Percentiles rank a stretch among this genome's conserved stretches.
phyloP scores from a whole-genome alignment of 2,888 invertebrate genomes.

The Penaeus monodon region DNA sequence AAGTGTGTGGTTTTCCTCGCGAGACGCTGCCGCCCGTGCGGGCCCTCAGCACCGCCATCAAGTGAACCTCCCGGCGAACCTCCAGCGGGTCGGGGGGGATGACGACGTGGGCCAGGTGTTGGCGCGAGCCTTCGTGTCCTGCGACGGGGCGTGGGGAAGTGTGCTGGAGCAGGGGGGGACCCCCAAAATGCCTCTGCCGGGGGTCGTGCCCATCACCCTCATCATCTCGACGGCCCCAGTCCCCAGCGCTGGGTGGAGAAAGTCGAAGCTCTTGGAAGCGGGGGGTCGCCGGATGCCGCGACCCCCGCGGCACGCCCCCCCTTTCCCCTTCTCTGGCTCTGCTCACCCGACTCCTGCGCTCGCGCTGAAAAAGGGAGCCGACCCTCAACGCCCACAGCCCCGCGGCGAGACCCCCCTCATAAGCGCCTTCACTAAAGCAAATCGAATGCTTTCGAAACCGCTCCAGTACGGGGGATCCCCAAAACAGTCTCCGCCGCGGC shows the following conservation, averaged over 20 bases:
- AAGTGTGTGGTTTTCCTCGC: too few species aligned
- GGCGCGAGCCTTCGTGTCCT: conserved; percentile 50
- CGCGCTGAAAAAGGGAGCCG: conserved; percentile 53
- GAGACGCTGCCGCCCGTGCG: not conserved
- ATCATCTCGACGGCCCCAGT: conserved; percentile 76
- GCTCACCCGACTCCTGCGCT: conserved; percentile 53
- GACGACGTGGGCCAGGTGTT: conserved; percentile 39
- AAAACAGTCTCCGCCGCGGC: conserved; percentile 43
- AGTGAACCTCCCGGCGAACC: not conserved
- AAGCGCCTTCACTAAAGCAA: conserved; percentile 74
- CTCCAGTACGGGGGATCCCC: conserved; percentile 73
- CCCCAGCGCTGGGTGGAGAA: conserved; percentile 55
- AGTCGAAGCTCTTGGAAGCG: conserved; percentile 41
- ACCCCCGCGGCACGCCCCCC: conserved; percentile 52
- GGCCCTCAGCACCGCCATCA: conserved; percentile 32
- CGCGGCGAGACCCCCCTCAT: conserved; percentile 75
- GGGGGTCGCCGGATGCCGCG: conserved; percentile 49
- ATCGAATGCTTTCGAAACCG: conserved; percentile 74
- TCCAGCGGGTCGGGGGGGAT: not conserved
- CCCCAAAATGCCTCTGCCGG: conserved; percentile 74
- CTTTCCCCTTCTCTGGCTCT: conserved; percentile 35
- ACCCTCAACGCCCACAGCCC: conserved; percentile 73
- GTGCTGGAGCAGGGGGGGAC: conserved; percentile 75
- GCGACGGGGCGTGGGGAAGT: conserved; percentile 70
- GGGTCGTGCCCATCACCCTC: conserved; percentile 76